phyloP scores from a whole-genome alignment of 2,797 vertebrate genomes.

The Spea hammondii region DNA sequence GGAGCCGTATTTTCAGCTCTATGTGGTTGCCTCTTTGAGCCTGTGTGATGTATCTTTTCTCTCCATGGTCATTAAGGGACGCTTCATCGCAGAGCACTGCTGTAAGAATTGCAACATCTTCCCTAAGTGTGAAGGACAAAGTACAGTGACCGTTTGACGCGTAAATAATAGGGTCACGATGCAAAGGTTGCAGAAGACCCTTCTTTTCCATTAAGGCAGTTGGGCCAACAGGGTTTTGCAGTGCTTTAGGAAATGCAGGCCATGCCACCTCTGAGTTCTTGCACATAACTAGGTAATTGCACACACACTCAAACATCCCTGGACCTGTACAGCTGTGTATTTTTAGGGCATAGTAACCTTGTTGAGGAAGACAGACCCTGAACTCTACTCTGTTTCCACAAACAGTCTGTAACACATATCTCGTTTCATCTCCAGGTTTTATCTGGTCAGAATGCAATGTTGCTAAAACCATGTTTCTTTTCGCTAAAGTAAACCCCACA shows the following conservation, averaged over 20 bases:
- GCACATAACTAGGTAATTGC: conserved; percentile 76
- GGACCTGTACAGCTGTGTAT: conserved; percentile 69
- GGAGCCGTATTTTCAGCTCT: conserved; percentile 70
- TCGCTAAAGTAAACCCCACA: conserved; percentile 68
- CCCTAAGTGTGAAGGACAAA: conserved; percentile 68
- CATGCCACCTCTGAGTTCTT: conserved; percentile 68
- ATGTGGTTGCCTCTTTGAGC: conserved; percentile 59
- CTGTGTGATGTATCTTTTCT: conserved; percentile 66
- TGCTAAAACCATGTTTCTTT: conserved; percentile 64
- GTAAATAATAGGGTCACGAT: conserved; percentile 65
- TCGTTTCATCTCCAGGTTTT: conserved; percentile 53
- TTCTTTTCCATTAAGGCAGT: conserved; percentile 73
- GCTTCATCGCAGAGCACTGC: conserved; percentile 60
- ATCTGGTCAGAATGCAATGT: conserved; percentile 61
- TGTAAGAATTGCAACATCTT: conserved; percentile 64
- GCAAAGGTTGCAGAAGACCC: conserved; percentile 68
- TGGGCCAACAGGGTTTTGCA: conserved; percentile 73
- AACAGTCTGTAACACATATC: conserved; percentile 66
- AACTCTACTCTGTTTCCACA: conserved; percentile 65
- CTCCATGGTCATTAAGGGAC: conserved; percentile 56
- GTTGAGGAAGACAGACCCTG: conserved; percentile 70
- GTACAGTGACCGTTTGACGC: conserved; percentile 67
- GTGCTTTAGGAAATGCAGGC: conserved; percentile 67
- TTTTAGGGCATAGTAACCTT: conserved; percentile 70
- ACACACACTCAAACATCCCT: conserved; percentile 66